These are phyloP conservation scores for Progne subis DNA, from an alignment of 2,113 vertebrate species.

Conservation along the genomic window DNA sequence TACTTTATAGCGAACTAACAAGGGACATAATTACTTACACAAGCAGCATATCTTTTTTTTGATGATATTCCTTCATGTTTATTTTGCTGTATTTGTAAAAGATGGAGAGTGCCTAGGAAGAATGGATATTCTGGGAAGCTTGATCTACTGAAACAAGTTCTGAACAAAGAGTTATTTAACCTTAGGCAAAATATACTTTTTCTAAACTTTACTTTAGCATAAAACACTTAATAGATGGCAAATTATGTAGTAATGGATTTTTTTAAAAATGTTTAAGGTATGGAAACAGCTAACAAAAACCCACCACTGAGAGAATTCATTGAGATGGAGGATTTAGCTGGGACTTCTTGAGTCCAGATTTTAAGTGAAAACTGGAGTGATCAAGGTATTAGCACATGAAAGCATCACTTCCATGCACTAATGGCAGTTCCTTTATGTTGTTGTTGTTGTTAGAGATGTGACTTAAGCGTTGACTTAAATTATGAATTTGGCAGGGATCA, in stretches of 20 bases:
- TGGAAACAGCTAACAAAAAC: background rate
- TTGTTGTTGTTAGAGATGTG: constrained; percentile 52
- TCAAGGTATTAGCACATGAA: constrained; percentile 63
- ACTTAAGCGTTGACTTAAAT: constrained; percentile 64
- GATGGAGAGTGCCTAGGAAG: background rate
- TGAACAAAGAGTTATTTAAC: constrained; percentile 55
- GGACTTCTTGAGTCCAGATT: background rate
- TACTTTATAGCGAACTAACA: constrained; percentile 53
- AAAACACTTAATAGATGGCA: constrained; percentile 36
- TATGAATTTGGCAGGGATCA: constrained; percentile 66
- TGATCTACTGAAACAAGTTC: constrained; percentile 27
- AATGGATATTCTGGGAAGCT: background rate
- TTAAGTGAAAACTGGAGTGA: constrained; percentile 27
- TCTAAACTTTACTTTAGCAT: constrained; percentile 41
- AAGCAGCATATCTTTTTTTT: constrained; percentile 31
- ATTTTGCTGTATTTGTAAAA: constrained; percentile 23
- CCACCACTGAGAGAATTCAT: background rate
- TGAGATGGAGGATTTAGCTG: background rate
- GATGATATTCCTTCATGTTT: constrained; percentile 14
- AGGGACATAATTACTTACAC: constrained; percentile 60
- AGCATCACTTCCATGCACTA: constrained; percentile 26
- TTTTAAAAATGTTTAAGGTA: background rate
- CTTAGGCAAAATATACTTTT: constrained; percentile 59
- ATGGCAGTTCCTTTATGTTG: constrained; percentile 54
- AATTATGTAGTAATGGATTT: background rate